phyloP scores from a whole-genome alignment of 2,888 invertebrate genomes.

The Trisateles emortualis region DNA sequence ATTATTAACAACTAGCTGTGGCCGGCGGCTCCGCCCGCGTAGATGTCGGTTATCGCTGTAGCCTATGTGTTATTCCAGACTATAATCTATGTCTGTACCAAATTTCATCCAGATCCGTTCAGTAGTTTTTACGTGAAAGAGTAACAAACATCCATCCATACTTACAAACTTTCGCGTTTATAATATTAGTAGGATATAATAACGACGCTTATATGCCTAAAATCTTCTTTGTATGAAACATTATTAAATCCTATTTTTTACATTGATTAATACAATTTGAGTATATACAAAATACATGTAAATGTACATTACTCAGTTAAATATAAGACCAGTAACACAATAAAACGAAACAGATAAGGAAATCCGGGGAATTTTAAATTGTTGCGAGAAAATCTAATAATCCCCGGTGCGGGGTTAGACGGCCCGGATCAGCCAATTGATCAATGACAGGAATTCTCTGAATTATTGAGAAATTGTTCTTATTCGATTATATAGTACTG shows the following conservation, averaged over 20 bases:
- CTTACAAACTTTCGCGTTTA: too few species aligned
- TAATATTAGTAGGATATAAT: too few species aligned
- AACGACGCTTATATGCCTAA: too few species aligned
- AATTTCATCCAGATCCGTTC: too few species aligned
- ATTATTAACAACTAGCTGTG: too few species aligned
- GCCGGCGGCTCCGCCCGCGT: too few species aligned
- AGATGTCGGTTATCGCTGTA: too few species aligned
- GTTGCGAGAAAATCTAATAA: constrained; percentile 67
- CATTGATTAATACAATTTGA: background rate
- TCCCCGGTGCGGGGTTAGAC: constrained; percentile 45
- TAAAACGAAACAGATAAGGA: constrained; percentile 49
- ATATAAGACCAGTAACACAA: constrained; percentile 40
- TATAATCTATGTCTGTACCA: too few species aligned
- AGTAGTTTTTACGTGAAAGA: too few species aligned
- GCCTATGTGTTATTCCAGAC: too few species aligned
- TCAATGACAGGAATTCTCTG: constrained; percentile 62
- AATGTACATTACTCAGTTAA: constrained; percentile 37
- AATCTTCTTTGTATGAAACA: background rate
- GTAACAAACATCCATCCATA: too few species aligned
- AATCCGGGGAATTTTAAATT: constrained; percentile 56
- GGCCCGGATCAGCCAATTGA: constrained; percentile 65
- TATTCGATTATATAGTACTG: constrained; percentile 46
- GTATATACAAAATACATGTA: constrained; percentile 17
- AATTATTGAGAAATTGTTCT: constrained; percentile 62
- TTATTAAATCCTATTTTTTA: background rate